These are phyloP conservation scores for Tachystola acroxantha DNA, from an alignment of 2,888 invertebrate species.

Conservation along the genomic window DNA sequence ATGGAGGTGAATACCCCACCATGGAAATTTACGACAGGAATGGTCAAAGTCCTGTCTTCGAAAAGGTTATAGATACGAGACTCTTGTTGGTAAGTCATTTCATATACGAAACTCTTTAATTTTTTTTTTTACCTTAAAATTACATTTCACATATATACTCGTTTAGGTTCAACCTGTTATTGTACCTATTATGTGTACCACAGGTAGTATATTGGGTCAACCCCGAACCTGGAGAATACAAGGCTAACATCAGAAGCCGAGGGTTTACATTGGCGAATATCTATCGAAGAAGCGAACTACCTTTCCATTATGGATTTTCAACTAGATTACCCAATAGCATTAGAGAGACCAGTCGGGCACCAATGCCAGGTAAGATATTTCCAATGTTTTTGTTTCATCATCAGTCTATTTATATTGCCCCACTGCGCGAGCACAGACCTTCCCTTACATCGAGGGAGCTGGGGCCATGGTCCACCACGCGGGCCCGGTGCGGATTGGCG, in stretches of 20 bases:
- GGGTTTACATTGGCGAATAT: conserved; percentile 30
- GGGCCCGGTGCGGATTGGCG: no score
- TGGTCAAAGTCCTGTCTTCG: conserved; percentile 19
- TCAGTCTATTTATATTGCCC: no score
- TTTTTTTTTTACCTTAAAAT: no score
- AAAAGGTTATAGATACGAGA: conserved; percentile 34
- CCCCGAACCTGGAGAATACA: conserved; percentile 30
- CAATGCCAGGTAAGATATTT: conserved; percentile 58
- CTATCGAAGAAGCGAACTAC: conserved; percentile 36
- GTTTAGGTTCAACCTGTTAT: no score
- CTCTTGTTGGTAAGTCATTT: conserved; percentile 40
- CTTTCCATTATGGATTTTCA: conserved; percentile 50
- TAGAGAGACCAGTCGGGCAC: conserved; percentile 44
- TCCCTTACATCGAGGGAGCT: no score
- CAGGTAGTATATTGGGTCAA: conserved; percentile 39
- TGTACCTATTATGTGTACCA: no score
- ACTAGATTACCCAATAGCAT: conserved; percentile 35
- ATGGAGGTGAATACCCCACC: conserved; percentile 25
- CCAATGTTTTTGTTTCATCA: no score
- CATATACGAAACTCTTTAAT: no score
- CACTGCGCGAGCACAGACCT: no score
- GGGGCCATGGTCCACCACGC: no score
- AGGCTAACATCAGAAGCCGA: conserved; percentile 25
- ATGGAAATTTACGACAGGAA: not conserved
- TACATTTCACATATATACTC: no score